Evolutionary conservation across 37 sponge, comb jelly and placozoan species (phyloP).

Genomic region (Eunapius fragilis): DNA sequence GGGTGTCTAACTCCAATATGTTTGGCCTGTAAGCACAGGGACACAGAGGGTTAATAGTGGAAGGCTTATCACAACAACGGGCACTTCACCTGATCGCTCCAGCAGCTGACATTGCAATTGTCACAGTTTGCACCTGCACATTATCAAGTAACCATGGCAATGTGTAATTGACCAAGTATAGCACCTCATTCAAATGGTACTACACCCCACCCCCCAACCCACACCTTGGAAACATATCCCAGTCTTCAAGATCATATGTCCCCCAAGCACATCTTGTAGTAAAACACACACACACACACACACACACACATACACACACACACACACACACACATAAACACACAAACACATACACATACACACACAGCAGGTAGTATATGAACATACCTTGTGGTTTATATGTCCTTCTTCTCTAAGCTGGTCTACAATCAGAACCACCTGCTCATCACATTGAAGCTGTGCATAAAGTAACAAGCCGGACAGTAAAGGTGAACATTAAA

Average conservation of each 20-base stretch:
- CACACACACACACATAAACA: too few relatives aligned
- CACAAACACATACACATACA: too few relatives aligned
- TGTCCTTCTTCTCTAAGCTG: slow-evolving; percentile 57
- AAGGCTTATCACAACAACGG: not conserved
- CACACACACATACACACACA: too few relatives aligned
- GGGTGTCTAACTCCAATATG: slow-evolving; percentile 67
- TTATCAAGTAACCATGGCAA: not conserved
- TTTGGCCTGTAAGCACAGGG: slow-evolving; percentile 54
- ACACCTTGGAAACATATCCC: too few relatives aligned
- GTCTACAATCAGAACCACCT: slow-evolving; percentile 27
- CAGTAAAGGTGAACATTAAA: too few relatives aligned
- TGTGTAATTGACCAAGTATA: too few relatives aligned
- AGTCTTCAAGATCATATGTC: not conserved
- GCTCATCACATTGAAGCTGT: slow-evolving; percentile 80
- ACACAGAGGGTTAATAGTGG: not conserved
- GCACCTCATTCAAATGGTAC: too few relatives aligned
- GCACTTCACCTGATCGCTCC: slow-evolving; percentile 54
- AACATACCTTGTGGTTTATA: slow-evolving; percentile 67
- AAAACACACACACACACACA: too few relatives aligned
- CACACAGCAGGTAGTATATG: not conserved
- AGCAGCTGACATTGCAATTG: slow-evolving; percentile 42
- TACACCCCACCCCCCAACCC: too few relatives aligned
- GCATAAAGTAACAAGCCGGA: too few relatives aligned
- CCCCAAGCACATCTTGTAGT: not conserved
- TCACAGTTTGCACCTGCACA: slow-evolving; percentile 49